Base-by-base conservation (phyloP, 2,888 invertebrate species). In the Ephialtes manifestator region DNA sequence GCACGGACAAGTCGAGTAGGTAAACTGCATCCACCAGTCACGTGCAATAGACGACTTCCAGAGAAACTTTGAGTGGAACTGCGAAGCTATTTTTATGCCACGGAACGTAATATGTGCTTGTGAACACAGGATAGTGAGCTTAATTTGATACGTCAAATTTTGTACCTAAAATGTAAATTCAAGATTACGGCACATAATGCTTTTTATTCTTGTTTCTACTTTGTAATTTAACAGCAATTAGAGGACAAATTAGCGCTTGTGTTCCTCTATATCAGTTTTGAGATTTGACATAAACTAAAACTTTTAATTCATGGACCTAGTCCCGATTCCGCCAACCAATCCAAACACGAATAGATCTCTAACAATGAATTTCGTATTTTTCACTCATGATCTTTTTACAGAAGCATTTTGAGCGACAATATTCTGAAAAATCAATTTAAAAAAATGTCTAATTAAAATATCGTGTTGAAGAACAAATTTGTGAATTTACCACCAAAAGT, bases 21-120 rank as follows among this genome's bases (percentile, higher is more conserved):
- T 89, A 90, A 91, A 91, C 90, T 88, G 88, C 88, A 90, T 88
- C 88, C 87, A 89, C 88, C 87, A 89, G 90, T 89, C 89, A 90
- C 90, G 91, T 90, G 58, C 55, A 46, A 65, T 28, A 53, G 5
- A 8, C 20, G 39, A 74, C 13, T 55, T 18, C 13, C 31, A 35
- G n/a, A 18, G 89, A 85, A 88, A 88, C 84, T 89, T 88, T 39
- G 2, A 11, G 65, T 88, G 82, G 88, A 83, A 83, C 86, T 86
- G 85, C 85, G 88, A 85, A 81, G 60, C 46, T 31, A 58, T 68
- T 80, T 83, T 39, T 46, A 15, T n/a, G 55, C 10, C 20, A 20
- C 18, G 67, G 10, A 39, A 10, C 8, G 39, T 20, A 20, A 18
- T 13, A 15, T 24, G 4, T 11, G 13, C 13, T 24, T 28, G 58